Base-by-base conservation (phyloP, 2,888 invertebrate species). In the Apodemia hepburni region DNA sequence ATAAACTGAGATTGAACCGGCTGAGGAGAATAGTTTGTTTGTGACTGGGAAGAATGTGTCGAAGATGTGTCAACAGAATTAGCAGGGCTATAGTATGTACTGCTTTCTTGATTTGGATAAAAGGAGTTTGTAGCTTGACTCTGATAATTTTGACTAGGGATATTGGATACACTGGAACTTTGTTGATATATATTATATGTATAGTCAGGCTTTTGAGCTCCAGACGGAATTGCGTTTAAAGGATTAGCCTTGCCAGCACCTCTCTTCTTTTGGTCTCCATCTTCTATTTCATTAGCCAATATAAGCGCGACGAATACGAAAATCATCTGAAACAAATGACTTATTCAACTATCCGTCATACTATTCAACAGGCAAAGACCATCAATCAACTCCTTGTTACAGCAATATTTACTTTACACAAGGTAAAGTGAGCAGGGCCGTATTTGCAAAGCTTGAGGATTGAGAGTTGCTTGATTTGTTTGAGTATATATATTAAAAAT, bases 131-230 rank as follows among this genome's bases (percentile, higher is more conserved):
- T 74, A 1, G 78, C 73, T 79, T 84, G 84, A 12, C 75, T 71
- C 67, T 85, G 86, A 64, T 89, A 87, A 1, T 78, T 71, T 54
- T 77, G 71, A 60, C 70, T 77, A 0, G 77, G 71, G 15, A 75
- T 71, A 45, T 68, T 76, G 58, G 81, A 82, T 1, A 76, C 69
- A 64, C 71, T 78, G 0, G 81, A 79, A 59, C 71, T 85, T 69
- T 86, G 86, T 1, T 81, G 69, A 66, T 88, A 91, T 68, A 87
- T 81, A 65, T 79, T 85, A 70, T 89, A 92, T 0, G 85, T 84
- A 64, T 87, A 86, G n/a, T 92, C 92, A 27, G 82, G 84, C 61
- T 92, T 92, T 71, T 90, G 92, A 6, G 83, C 82, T 54, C 89
- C 88, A 0, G 85, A 82, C 1, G 88, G 82, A 9, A 92, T 85